A percentile compares a stretch with the other conserved stretches of the same genome.
Conservation (phyloP, 2,113 vertebrate species). For the Chionomys nivalis region DNA sequence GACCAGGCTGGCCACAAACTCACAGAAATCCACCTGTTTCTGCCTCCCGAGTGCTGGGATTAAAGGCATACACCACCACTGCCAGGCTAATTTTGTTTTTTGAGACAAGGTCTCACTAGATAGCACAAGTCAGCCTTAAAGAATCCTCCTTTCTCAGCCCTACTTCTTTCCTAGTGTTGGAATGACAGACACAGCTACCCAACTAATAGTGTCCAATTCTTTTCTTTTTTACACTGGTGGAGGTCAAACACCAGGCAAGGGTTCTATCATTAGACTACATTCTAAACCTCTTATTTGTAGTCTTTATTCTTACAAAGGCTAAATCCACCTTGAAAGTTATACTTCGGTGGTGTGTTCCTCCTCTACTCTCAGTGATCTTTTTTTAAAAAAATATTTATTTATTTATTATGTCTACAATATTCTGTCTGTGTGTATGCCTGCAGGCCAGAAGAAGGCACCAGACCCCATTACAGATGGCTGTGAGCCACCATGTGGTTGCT, state of each 20-base stretch:
- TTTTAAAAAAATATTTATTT: no score
- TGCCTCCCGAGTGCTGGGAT: no score
- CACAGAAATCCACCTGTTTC: no score
- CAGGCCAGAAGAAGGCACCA: no score
- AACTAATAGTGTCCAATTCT: not conserved
- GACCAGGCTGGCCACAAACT: no score
- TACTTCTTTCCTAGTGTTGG: not conserved
- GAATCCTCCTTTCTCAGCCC: not conserved
- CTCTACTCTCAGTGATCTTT: not conserved
- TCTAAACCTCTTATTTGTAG: not conserved
- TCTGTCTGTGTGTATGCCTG: no score
- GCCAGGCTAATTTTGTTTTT: no score
- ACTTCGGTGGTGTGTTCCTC: not conserved
- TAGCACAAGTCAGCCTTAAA: not conserved
- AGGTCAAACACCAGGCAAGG: not conserved
- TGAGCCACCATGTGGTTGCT: no score
- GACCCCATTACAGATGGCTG: no score
- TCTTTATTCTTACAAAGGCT: not conserved
- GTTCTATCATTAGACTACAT: not conserved
- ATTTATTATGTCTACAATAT: no score
- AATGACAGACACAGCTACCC: not conserved
- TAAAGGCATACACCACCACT: no score
- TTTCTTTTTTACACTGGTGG: not conserved
- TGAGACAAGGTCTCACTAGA: no score
- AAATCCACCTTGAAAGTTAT: not conserved